Conservation (phyloP, 1,140 invertebrate species). For the Drosophila rufa region DNA sequence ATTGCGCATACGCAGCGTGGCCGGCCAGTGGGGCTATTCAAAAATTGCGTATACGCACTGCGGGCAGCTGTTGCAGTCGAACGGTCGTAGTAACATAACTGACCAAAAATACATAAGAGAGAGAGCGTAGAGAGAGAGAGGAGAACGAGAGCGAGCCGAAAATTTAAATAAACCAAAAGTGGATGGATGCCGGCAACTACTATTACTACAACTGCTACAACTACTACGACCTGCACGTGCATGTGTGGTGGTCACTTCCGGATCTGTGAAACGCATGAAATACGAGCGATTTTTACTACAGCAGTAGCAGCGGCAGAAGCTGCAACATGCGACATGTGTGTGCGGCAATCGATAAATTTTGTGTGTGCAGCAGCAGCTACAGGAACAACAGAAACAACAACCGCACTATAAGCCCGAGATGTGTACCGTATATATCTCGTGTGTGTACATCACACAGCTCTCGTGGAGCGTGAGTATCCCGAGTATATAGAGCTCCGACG, state of each 20-base stretch:
- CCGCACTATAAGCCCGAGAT: constrained; percentile 58
- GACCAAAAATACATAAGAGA: constrained; percentile 45
- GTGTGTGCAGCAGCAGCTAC: constrained; percentile 55
- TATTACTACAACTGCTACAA: constrained; percentile 62
- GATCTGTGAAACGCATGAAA: constrained; percentile 69
- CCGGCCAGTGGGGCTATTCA: constrained; percentile 4
- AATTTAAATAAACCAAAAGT: constrained; percentile 79
- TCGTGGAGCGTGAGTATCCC: constrained; percentile 33
- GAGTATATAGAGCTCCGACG: constrained; percentile 17
- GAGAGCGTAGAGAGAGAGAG: not conserved
- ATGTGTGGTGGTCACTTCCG: constrained; percentile 68
- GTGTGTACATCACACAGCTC: constrained; percentile 2
- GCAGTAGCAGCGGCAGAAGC: constrained; percentile 64
- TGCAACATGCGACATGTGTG: constrained; percentile 56
- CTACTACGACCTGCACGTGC: constrained; percentile 64
- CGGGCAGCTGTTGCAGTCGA: constrained; percentile 54
- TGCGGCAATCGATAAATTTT: constrained; percentile 77
- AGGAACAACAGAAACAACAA: constrained; percentile 30
- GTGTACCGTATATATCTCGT: constrained; percentile 14
- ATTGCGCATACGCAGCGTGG: constrained; percentile 69
- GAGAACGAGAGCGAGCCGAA: constrained; percentile 41
- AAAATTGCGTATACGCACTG: constrained; percentile 74
- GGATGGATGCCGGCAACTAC: constrained; percentile 68
- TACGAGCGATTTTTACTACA: constrained; percentile 81
- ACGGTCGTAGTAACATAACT: constrained; percentile 29